These are phyloP conservation scores for Chionoecetes opilio DNA, from an alignment of 1,140 invertebrate species.

Conservation along the genomic window DNA sequence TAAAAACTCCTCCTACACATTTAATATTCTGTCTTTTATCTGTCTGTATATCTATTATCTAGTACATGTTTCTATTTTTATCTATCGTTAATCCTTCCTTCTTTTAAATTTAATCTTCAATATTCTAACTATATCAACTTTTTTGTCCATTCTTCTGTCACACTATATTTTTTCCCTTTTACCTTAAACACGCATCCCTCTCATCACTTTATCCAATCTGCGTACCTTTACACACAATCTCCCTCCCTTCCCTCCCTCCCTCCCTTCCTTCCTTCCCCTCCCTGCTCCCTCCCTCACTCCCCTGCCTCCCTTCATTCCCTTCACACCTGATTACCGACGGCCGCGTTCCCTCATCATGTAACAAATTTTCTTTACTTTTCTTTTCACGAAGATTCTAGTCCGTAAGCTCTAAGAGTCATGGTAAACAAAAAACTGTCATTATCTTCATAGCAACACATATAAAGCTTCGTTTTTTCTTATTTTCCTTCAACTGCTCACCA, in stretches of 20 bases:
- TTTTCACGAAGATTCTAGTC: not conserved
- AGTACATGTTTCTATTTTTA: too few relatives aligned
- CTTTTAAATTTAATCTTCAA: too few relatives aligned
- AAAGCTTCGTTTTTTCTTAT: too few relatives aligned
- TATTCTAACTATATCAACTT: constrained; percentile 22
- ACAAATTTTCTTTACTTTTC: not conserved
- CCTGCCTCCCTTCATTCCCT: not conserved
- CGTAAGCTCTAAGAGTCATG: not conserved
- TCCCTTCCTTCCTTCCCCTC: not conserved
- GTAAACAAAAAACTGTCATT: not conserved
- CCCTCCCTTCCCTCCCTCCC: not conserved
- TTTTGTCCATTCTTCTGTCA: not conserved
- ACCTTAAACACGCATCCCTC: not conserved
- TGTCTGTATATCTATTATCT: too few relatives aligned
- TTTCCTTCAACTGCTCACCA: not conserved
- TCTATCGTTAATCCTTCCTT: too few relatives aligned
- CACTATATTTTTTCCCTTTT: not conserved
- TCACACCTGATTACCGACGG: not conserved
- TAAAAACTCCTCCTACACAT: too few relatives aligned
- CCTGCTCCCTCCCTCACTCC: not conserved
- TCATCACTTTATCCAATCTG: not conserved
- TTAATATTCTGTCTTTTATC: too few relatives aligned
- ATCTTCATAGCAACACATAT: not conserved
- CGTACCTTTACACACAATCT: not conserved
- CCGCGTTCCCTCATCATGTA: not conserved